Evolutionary conservation across 2,797 vertebrate genomes (phyloP), one percentile per base, ranked within the genome.

Genomic region (Lates japonicus): DNA sequence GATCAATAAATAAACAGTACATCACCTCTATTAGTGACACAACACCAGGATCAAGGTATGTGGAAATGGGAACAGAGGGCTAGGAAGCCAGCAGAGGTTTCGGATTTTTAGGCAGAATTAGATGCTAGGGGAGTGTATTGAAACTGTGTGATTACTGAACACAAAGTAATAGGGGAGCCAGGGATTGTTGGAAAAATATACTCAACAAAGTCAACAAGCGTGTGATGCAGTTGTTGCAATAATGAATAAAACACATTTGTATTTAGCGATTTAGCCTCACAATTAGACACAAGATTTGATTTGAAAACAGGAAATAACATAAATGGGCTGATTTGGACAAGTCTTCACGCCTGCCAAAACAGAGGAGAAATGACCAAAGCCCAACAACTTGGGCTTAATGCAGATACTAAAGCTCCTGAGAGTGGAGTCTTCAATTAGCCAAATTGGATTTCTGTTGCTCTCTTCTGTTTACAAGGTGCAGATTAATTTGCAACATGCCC

Each of bases 1-100:
- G 89, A 94, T 94, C 93, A 93, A 94, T 94, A 94, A 93, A 92
- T 93, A 94, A 93, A 94, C 93, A 93, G 90, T 67, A 90, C 92
- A 93, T 92, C 89, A 93, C 93, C 92, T 94, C 93, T 94, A 94
- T 94, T 93, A 93, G 92, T 90, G 92, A 90, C 90, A 93, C 89
- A 91, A 91, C 84, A 84, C 83, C 77, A 73, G 90, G 92, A 91
- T 93, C 90, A 92, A 94, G 91, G 92, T 93, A 88, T 90, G 90
- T 91, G 84, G 85, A 92, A 89, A 92, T 92, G 83, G 88, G 86
- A 90, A 89, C 88, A 82, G 61, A 82, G 82, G 76, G 83, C 76
- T 41, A 82, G n/a, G 75, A 29, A 76, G 79, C 17, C 80, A 22
- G 73, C 76, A 69, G 60, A 84, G 87, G 73, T 80, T 82, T 86